Evolutionary conservation across 1,140 invertebrate species (phyloP).

Genomic region (Euwallacea fornicatus): DNA sequence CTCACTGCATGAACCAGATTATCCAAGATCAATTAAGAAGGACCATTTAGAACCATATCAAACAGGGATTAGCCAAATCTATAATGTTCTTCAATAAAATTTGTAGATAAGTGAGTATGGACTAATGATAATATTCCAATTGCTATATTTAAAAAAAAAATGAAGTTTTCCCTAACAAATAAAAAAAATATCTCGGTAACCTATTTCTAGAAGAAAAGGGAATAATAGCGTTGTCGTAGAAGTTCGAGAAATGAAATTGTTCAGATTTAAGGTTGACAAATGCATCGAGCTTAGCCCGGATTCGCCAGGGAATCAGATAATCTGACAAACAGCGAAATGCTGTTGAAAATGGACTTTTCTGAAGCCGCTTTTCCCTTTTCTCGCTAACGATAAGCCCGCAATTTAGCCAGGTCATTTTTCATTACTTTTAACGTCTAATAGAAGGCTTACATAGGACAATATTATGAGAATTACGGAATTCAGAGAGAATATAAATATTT

Average conservation of each 20-base stretch:
- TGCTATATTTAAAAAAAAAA: too few relatives aligned
- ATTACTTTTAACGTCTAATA: slow-evolving; percentile 17
- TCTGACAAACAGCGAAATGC: slow-evolving; percentile 42
- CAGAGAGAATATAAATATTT: too few relatives aligned
- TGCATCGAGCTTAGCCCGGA: slow-evolving; percentile 27
- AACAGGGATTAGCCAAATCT: too few relatives aligned
- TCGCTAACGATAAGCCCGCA: slow-evolving; percentile 36
- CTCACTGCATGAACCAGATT: too few relatives aligned
- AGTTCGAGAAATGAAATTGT: slow-evolving; percentile 28
- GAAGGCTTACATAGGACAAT: slow-evolving; percentile 3
- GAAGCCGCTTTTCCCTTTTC: slow-evolving; percentile 38
- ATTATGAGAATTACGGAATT: not conserved
- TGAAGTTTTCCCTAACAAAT: too few relatives aligned
- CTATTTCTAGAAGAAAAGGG: slow-evolving; percentile 14
- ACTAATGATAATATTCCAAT: too few relatives aligned
- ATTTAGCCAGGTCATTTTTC: slow-evolving; percentile 40
- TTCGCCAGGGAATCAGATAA: slow-evolving; percentile 37
- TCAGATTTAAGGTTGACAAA: slow-evolving; percentile 40
- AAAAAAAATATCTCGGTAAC: not conserved
- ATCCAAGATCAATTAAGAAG: too few relatives aligned
- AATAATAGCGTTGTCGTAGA: slow-evolving; percentile 27
- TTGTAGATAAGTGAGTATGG: too few relatives aligned
- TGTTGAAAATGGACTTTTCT: slow-evolving; percentile 39
- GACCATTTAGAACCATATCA: too few relatives aligned
- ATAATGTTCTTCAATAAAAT: too few relatives aligned